A percentile compares a stretch with the other conserved stretches of the same genome.
phyloP scores from a whole-genome alignment of 2,113 vertebrate genomes.

The Asarcornis scutulata region DNA sequence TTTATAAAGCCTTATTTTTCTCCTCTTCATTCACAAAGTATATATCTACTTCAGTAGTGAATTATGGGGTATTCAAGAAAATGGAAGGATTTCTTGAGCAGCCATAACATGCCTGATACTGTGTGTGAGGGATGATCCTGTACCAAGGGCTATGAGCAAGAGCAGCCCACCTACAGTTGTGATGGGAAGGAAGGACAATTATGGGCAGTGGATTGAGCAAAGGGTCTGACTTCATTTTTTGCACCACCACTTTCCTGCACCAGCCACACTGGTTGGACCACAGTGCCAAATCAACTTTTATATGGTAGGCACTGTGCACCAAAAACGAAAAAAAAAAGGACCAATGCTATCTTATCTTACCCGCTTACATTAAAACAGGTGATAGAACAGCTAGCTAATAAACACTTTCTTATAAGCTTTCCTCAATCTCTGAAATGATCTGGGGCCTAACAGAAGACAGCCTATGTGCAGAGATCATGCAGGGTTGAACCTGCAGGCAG shows the following conservation, averaged over 20 bases:
- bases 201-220: accelerated
- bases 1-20: neutral
- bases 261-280: neutral
- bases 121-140: neutral
- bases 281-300: neutral
- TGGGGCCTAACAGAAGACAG: neutral
- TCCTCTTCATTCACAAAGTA: neutral
- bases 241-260: neutral
- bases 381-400: neutral
- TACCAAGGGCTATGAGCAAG: neutral
- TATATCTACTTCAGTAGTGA: neutral
- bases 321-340: neutral
- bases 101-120: neutral
- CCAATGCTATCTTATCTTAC: neutral
- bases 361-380: neutral
- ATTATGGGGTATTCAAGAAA: neutral
- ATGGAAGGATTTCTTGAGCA: neutral
- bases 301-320: neutral
- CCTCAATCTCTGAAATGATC: neutral
- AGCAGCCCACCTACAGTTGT: neutral
- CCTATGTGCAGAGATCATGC: neutral
- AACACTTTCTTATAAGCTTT: neutral
- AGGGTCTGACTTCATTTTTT: neutral
- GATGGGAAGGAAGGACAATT: neutral
- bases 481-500: neutral